Base-by-base conservation (phyloP, 1,140 invertebrate species). In the Spodoptera frugiperda region DNA sequence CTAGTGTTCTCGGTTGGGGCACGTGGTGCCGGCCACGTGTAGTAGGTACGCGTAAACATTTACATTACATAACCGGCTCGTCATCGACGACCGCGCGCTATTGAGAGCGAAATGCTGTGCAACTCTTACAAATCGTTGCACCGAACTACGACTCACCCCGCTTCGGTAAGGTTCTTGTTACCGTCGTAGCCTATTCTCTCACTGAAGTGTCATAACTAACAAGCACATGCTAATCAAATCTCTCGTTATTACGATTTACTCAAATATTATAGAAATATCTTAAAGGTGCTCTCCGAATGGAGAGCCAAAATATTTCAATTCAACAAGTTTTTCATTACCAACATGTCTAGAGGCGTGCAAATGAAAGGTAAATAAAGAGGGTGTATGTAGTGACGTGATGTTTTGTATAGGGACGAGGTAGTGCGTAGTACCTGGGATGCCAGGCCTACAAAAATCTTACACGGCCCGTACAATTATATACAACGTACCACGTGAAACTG, bases 11-110 rank as follows among this genome's bases (percentile, higher is more conserved):
- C 87, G 83, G 84, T 78, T 84, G 84, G 87, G 88, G 88, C 92
- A 93, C 92, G 91, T 93, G 91, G 88, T 85, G 75, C 84, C 86
- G 83, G 84, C 85, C 92, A 93, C 92, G 91, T 91, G 91, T 89
- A 84, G 87, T 88, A 89, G 86, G 89, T 91, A 91, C 91, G 33
- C 33, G 90, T 92, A 92, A 93, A 93, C 90, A 90, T 92, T 92
- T 89, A 92, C 90, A 91, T 93, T 92, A 91, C 92, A 92, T 90
- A 92, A 93, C 87, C 89, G 87, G 88, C 91, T 90, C 92, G 92
- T 92, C 91, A 91, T 89, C 88, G 90, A 78, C 86, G 83, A 88
- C 84, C 77, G 86, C 85, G 82, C 80, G 85, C 85, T 88, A 88
- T 88, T 83, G 87, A 90, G 85, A 90, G 89, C 89, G 87, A 91